Conservation (phyloP, 2,797 vertebrate species). For the Dromococcyx pavoninus region DNA sequence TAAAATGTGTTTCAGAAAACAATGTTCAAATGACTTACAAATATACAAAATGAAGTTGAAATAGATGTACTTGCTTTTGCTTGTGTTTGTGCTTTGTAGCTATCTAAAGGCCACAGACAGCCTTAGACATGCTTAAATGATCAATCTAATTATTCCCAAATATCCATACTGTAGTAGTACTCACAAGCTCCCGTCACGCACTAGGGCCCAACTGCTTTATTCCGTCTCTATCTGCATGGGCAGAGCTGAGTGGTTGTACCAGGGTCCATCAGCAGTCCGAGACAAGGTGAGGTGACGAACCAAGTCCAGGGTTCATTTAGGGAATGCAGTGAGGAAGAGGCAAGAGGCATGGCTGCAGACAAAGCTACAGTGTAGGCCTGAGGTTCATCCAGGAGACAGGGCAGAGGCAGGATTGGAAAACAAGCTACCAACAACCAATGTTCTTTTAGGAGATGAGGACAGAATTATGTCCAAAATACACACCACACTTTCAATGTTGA, state of each 20-base stretch:
- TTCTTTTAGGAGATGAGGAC: neutral
- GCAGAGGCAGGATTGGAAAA: neutral
- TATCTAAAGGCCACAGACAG: neutral
- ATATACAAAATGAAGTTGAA: neutral
- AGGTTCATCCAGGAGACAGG: neutral
- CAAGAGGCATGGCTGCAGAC: neutral
- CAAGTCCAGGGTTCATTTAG: neutral
- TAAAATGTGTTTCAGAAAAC: neutral
- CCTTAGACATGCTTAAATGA: neutral
- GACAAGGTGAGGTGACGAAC: neutral
- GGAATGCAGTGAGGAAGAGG: neutral
- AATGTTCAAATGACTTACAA: neutral
- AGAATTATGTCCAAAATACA: neutral
- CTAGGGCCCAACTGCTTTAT: neutral
- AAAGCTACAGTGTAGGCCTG: neutral
- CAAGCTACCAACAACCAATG: neutral
- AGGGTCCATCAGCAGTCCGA: neutral
- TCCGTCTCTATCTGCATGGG: neutral
- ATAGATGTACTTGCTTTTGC: neutral
- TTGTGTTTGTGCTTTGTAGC: neutral
- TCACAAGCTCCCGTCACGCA: neutral
- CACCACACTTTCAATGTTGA: fast-evolving
- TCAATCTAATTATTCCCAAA: neutral
- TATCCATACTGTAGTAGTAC: neutral
- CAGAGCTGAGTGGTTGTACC: neutral